Base-by-base conservation (phyloP, 2,888 invertebrate genomes). In the Sminthurinus aureus region DNA sequence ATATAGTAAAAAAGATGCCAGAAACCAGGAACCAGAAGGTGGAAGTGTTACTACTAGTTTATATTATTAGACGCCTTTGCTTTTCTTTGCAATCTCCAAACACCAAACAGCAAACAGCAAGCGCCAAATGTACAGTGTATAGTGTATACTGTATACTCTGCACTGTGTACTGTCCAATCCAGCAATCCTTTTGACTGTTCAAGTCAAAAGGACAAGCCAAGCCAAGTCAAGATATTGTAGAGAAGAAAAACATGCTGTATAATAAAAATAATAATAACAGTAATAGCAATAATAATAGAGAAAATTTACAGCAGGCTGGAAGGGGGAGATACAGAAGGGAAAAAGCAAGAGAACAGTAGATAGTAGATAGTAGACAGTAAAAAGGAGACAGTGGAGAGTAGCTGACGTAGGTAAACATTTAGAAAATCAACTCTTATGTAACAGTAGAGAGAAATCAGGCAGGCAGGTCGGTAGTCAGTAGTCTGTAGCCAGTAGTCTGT, bases 11-110 rank as follows among this genome's bases (percentile, higher is more conserved):
- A n/a, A 18, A n/a, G 64, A 20, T 2, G 4, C 67, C 22, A 69
- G 67, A 69, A 69, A n/a, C n/a, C n/a, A n/a, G n/a, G n/a, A n/a
- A 20, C 67, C 22, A 69, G 67, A 69, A 69, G 67, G 67, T 64
- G 13, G 64, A 38, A 38, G 38, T 38, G 38, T 38, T 38, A 38
- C 38, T 38, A 38, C 38, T 58, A 58, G 58, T 58, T 58, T 58
- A 18, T 58, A 15, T 58, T 58, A 15, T 58, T 15, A 58, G 58
- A 13, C 58, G 38, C 38, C 38, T 38, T 38, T 38, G 3, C 38
- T 38, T 38, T 38, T 6, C 38, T 38, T 38, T 38, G 38, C 38
- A 38, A 38, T 38, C 38, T 38, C 38, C 38, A 38, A 38, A 38
- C 38, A 38, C 38, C 38, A 38, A 38, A 6, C 6, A n/a, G 38